A percentile compares a stretch with the other conserved stretches of the same genome.
Conservation (phyloP, 2,797 vertebrate species). For the Macropus fuliginosus region DNA sequence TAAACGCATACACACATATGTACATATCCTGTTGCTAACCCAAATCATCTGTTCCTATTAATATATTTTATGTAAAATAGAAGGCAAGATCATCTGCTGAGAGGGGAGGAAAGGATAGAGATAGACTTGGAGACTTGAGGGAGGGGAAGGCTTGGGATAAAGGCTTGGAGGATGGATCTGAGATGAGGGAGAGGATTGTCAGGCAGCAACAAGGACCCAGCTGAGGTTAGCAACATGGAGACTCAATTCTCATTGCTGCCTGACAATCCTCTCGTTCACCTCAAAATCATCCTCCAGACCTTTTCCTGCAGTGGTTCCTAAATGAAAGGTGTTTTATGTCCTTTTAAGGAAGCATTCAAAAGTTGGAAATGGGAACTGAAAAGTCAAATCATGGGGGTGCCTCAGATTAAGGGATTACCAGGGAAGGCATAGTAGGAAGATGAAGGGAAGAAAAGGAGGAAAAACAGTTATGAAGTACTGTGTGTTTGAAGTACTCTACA, state of each 20-base stretch:
- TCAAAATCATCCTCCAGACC: not conserved
- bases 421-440: not conserved
- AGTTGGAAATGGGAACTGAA: not conserved
- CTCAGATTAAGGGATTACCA: not conserved
- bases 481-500: not conserved
- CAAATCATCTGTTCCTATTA: not conserved
- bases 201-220: not conserved
- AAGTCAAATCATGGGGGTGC: not conserved
- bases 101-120: not conserved
- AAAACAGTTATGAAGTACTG: not conserved
- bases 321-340: not conserved
- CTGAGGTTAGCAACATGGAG: not conserved
- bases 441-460: not conserved
- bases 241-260: not conserved
- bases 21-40: not conserved
- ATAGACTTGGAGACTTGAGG: not conserved
- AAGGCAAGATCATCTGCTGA: not conserved
- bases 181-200: not conserved
- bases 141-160: not conserved
- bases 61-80: not conserved
- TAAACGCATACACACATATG: not conserved
- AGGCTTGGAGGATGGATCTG: not conserved
- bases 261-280: not conserved
- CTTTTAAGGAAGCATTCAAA: not conserved
- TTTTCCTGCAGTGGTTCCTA: not conserved